Conservation (phyloP, 2,888 invertebrate genomes). For the Ischnura elegans region DNA sequence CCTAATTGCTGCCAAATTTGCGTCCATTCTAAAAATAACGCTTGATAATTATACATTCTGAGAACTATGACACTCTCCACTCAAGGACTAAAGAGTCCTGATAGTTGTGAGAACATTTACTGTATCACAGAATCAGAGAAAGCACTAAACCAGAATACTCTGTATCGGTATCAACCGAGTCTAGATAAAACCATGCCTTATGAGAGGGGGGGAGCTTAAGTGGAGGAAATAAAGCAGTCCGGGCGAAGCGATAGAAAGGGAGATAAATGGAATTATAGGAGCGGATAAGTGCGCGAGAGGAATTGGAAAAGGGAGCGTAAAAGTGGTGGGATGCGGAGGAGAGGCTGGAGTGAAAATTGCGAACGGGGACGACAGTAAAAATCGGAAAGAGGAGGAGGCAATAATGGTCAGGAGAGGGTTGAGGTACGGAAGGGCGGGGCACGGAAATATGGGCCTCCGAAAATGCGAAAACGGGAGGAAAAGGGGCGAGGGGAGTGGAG, state of each 20-base stretch:
- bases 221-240: background rate
- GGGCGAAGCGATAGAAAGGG: background rate
- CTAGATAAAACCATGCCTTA: background rate
- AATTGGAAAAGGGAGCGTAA: background rate
- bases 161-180: no score
- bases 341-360: background rate
- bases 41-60: no score
- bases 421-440: background rate
- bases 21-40: no score
- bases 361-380: no score
- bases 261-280: background rate
- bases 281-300: background rate
- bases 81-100: no score
- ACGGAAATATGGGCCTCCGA: background rate
- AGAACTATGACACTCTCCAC: no score
- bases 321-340: background rate
- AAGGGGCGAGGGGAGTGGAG: background rate
- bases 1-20: no score
- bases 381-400: background rate
- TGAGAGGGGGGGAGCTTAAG: background rate
- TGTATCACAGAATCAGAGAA: no score
- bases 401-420: background rate
- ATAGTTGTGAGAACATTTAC: no score
- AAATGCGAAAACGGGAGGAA: background rate
- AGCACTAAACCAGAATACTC: no score